Conservation (phyloP, 2,888 invertebrate genomes). For the Synanthedon formicaeformis region DNA sequence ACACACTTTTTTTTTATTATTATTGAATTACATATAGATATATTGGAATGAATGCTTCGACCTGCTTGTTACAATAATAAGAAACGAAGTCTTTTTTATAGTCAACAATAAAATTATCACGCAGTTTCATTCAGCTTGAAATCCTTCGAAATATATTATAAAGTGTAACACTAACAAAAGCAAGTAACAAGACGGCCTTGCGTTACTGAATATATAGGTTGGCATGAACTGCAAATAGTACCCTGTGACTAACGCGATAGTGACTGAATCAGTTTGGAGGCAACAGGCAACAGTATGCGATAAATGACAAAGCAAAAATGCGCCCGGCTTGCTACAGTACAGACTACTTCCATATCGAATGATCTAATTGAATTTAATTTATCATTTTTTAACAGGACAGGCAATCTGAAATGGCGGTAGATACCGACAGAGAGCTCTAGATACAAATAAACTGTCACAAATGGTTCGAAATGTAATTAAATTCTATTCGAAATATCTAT, state of each 20-base stretch:
- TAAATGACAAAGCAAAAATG: background rate
- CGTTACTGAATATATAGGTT: background rate
- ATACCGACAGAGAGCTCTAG: too few species aligned
- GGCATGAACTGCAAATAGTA: background rate
- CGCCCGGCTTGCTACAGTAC: background rate
- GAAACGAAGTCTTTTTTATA: too few species aligned
- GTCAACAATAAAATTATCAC: background rate
- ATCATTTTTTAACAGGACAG: background rate
- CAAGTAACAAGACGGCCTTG: slow-evolving; percentile 6
- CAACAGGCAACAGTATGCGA: background rate
- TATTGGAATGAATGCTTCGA: too few species aligned
- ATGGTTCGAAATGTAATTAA: too few species aligned
- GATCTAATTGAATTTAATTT: background rate
- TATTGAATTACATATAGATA: too few species aligned
- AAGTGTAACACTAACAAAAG: background rate
- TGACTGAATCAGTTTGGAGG: background rate
- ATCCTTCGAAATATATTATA: background rate
- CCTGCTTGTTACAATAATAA: too few species aligned
- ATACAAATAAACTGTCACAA: too few species aligned
- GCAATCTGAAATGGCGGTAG: too few species aligned
- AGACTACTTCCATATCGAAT: background rate
- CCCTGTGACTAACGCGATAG: background rate
- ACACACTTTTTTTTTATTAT: too few species aligned
- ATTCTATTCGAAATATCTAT: too few species aligned
- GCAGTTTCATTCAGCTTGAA: background rate